Conservation (phyloP, 2,888 invertebrate genomes). For the Auanema freiburgensis region DNA sequence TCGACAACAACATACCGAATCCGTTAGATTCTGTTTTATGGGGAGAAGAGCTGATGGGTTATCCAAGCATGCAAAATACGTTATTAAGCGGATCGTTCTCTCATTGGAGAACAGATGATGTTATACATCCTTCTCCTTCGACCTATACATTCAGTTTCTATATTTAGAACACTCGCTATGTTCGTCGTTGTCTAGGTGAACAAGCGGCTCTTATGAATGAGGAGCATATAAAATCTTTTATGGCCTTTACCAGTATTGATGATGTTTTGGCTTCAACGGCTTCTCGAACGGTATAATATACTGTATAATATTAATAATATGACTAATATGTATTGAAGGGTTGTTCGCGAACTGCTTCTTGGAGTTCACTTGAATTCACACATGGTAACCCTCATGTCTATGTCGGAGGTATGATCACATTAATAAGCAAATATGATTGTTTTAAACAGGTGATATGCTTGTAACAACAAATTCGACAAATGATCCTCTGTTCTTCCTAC, state of each 20-base stretch:
- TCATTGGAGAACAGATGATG: constrained; percentile 45
- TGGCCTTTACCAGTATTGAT: not conserved
- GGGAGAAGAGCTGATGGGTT: constrained; percentile 22
- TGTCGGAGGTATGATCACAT: constrained; percentile 47
- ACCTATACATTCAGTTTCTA: too few relatives aligned
- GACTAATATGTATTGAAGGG: not conserved
- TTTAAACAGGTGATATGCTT: constrained; percentile 19
- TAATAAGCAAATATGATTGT: not conserved
- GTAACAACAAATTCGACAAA: constrained; percentile 54
- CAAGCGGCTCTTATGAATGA: too few relatives aligned
- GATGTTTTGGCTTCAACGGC: not conserved
- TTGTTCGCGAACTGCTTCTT: constrained; percentile 5
- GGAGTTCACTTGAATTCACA: constrained; percentile 38
- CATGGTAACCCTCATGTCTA: constrained; percentile 57
- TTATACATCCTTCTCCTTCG: not conserved
- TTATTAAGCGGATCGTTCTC: constrained; percentile 47
- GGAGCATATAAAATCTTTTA: not conserved
- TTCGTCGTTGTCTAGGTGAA: too few relatives aligned
- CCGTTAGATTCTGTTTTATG: constrained; percentile 10
- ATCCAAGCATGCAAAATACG: constrained; percentile 12
- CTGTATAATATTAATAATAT: not conserved
- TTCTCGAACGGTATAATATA: not conserved
- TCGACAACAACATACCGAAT: constrained; percentile 44
- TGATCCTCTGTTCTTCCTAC: constrained; percentile 65
- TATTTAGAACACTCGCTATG: too few relatives aligned